Percentiles rank a stretch among this genome's conserved stretches.
phyloP scores from a whole-genome alignment of 2,797 vertebrate genomes.

The Poliocrania exsul region DNA sequence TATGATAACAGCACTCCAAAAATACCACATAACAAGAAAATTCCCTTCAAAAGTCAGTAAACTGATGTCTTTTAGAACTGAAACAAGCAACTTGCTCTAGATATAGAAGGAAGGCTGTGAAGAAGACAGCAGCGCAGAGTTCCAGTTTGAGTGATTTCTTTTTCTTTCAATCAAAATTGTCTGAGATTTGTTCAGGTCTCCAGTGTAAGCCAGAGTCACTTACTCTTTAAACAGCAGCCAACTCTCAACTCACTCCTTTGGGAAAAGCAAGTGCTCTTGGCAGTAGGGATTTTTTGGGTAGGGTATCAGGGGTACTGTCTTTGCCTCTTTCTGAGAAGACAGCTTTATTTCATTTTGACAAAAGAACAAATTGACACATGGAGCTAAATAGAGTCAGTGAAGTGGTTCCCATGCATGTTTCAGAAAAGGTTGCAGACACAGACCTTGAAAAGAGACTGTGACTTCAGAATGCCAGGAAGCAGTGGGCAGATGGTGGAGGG shows the following conservation, averaged over 20 bases:
- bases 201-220: background rate
- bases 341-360: background rate
- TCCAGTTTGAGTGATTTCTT: background rate
- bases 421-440: background rate
- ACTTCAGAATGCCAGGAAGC: background rate
- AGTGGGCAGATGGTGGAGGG: background rate
- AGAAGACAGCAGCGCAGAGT: background rate
- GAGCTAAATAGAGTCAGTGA: background rate
- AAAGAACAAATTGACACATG: background rate
- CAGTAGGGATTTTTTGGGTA: background rate
- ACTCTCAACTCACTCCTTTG: background rate
- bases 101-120: background rate
- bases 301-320: background rate
- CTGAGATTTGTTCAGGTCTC: background rate
- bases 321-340: rapidly evolving
- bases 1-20: background rate
- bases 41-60: background rate
- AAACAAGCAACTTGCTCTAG: background rate
- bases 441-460: background rate
- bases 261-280: background rate
- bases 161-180: background rate
- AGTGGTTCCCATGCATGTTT: background rate
- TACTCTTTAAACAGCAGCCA: background rate
- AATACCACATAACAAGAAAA: background rate
- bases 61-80: background rate